phyloP scores from a whole-genome alignment of 1,140 invertebrate genomes.

The Plodia interpunctella region DNA sequence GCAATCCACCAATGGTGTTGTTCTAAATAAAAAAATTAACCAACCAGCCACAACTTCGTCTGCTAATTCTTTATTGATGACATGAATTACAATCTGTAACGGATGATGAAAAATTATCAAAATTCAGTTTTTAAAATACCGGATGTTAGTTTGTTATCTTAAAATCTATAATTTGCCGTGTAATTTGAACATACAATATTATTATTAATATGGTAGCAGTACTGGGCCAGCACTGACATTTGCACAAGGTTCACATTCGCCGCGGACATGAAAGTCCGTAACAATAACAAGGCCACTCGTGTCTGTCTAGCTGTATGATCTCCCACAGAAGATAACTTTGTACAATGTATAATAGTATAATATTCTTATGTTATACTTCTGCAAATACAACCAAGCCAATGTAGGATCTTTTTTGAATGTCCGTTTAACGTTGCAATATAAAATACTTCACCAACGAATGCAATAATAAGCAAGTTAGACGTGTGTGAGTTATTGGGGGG shows the following conservation, averaged over 20 bases:
- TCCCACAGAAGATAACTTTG: constrained; percentile 1
- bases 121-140: too few species aligned
- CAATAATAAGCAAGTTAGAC: too few species aligned
- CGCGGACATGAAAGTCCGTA: constrained; percentile 2
- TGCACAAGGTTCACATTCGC: constrained; percentile 1
- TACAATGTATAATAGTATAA: neutral
- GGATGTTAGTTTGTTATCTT: neutral
- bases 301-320: constrained; percentile 3
- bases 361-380: neutral
- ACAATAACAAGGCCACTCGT: constrained; percentile 5
- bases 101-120: too few species aligned
- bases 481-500: too few species aligned
- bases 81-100: neutral
- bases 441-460: too few species aligned
- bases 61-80: too few species aligned
- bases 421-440: too few species aligned
- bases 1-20: neutral
- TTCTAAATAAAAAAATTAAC: too few species aligned
- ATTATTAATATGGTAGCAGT: too few species aligned
- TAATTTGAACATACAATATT: neutral
- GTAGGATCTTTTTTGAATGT: too few species aligned
- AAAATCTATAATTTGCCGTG: constrained; percentile 15
- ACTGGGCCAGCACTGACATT: neutral
- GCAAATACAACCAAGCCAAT: neutral
- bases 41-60: too few species aligned